Evolutionary conservation across 2,888 invertebrate genomes (phyloP).

Genomic region (Aradus depressus): DNA sequence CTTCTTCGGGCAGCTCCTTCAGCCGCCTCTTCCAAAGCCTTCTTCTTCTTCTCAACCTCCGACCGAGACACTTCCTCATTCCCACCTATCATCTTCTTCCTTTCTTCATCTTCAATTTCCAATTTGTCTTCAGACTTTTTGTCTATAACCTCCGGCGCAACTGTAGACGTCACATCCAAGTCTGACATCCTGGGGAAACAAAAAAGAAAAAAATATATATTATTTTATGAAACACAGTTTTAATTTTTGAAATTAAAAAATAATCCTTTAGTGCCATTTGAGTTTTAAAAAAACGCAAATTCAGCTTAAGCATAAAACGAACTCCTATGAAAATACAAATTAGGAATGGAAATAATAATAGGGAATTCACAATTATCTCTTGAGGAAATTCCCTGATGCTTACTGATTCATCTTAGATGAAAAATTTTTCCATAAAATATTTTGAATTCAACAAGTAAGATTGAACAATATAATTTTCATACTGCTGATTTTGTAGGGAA

Average conservation of each 20-base stretch:
- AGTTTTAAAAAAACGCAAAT: no score
- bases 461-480: no score
- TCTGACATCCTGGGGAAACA: conserved; percentile 24
- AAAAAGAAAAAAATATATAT: background rate
- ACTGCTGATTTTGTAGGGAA: no score
- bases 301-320: no score
- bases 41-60: conserved; percentile 65
- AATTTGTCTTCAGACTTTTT: conserved; percentile 50
- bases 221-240: background rate
- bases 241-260: background rate
- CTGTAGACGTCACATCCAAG: conserved; percentile 5
- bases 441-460: no score
- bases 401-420: no score
- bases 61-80: conserved; percentile 54
- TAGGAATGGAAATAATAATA: no score
- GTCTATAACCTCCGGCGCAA: conserved; percentile 18
- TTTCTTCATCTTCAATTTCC: conserved; percentile 54
- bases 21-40: conserved; percentile 36
- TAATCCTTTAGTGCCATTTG: no score
- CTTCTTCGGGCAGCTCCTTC: conserved; percentile 26
- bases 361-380: no score
- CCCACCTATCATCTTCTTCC: conserved; percentile 49
- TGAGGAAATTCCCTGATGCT: no score
- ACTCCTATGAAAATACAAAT: no score
- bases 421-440: no score